A percentile compares a stretch with the other conserved stretches of the same genome.
phyloP scores from a whole-genome alignment of 1,140 invertebrate species.

The Lepidotrigona ventralis region DNA sequence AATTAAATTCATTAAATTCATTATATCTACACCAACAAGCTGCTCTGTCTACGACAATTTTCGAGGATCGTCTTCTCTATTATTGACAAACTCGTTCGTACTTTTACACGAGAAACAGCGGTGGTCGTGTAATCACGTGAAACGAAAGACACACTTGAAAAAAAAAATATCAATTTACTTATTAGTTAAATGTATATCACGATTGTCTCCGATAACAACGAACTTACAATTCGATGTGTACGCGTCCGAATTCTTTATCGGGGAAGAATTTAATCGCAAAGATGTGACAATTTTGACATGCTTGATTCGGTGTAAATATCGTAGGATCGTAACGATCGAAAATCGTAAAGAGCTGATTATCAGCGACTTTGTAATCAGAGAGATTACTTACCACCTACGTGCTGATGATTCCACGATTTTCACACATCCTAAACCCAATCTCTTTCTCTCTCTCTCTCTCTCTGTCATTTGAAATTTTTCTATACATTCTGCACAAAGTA shows the following conservation, averaged over 20 bases:
- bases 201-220: conserved; percentile 4
- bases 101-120: too few species aligned
- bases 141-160: background rate
- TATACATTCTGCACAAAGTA: background rate
- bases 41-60: too few species aligned
- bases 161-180: background rate
- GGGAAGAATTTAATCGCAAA: conserved; percentile 15
- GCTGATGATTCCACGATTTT: background rate
- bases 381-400: background rate
- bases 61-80: too few species aligned
- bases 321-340: background rate
- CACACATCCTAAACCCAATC: background rate
- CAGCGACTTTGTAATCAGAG: background rate
- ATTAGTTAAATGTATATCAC: too few species aligned
- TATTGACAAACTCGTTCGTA: too few species aligned
- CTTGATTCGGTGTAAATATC: background rate
- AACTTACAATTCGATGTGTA: background rate
- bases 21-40: too few species aligned
- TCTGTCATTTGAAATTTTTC: background rate
- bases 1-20: background rate
- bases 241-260: background rate
- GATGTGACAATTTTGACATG: background rate
- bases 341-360: background rate
- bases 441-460: too few species aligned
- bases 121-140: background rate